phyloP scores from a whole-genome alignment of 2,113 vertebrate genomes.

The Notarius lentiginosus region DNA sequence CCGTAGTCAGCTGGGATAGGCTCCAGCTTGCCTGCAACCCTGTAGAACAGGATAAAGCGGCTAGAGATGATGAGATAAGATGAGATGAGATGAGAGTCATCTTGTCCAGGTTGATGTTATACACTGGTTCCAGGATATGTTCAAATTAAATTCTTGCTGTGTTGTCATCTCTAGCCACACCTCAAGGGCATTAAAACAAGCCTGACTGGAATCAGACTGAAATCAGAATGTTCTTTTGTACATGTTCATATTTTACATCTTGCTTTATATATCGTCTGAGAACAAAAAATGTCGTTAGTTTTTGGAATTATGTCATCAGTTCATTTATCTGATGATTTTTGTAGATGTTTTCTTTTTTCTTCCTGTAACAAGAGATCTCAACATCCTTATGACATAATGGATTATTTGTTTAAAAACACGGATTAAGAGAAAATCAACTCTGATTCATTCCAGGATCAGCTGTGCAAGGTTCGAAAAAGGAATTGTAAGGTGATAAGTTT shows the following conservation, averaged over 20 bases:
- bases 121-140: too few species aligned
- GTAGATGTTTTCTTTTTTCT: not conserved
- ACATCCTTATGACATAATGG: not conserved
- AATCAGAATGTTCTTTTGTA: not conserved
- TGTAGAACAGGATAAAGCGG: too few species aligned
- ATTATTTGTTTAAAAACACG: not conserved
- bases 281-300: not conserved
- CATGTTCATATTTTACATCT: not conserved
- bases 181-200: not conserved
- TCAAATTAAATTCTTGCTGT: not conserved
- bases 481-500: not conserved
- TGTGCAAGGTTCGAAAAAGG: too few species aligned
- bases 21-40: too few species aligned
- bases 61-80: too few species aligned
- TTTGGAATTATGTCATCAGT: too few species aligned
- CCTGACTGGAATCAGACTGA: not conserved
- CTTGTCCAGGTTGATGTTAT: not conserved
- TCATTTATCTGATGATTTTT: not conserved
- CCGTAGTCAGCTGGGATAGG: too few species aligned
- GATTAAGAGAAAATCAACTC: not conserved
- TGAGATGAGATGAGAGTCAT: too few species aligned
- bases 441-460: not conserved
- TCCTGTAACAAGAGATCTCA: not conserved
- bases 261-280: not conserved
- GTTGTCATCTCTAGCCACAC: not conserved